These are phyloP conservation scores for Chlorospingus flavigularis DNA, from an alignment of 2,797 vertebrate genomes.

Conservation along the genomic window DNA sequence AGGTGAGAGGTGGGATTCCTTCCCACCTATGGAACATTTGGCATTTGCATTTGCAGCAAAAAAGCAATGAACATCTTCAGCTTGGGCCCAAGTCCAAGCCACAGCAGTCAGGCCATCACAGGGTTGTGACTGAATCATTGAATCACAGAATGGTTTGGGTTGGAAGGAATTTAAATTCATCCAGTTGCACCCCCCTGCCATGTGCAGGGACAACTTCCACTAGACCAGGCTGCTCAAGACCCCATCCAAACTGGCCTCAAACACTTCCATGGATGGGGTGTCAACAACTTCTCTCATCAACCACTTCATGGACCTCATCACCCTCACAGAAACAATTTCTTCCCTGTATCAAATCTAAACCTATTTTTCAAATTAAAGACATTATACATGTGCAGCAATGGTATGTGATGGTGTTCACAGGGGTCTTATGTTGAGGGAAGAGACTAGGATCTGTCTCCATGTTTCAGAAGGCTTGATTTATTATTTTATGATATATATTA, in stretches of 20 bases:
- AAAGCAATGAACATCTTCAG: neutral
- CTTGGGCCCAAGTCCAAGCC: fast-evolving
- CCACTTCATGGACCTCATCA: neutral
- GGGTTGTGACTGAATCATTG: fast-evolving
- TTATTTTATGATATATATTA: too few relatives aligned
- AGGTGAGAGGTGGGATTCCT: neutral
- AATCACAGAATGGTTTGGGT: neutral
- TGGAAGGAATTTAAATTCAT: neutral
- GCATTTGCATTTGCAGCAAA: neutral
- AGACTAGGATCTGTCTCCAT: too few relatives aligned
- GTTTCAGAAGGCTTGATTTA: too few relatives aligned
- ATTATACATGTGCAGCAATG: fast-evolving
- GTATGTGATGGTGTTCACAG: too few relatives aligned
- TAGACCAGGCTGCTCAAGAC: neutral
- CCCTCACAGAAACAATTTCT: neutral
- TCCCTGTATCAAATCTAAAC: neutral
- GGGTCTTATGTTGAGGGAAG: too few relatives aligned
- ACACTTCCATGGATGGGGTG: neutral
- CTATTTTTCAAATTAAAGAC: neutral
- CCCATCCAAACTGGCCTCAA: fast-evolving
- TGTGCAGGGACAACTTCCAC: neutral
- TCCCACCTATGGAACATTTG: neutral
- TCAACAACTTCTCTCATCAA: neutral
- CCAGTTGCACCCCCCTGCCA: neutral
- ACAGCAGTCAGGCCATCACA: neutral